phyloP scores from a whole-genome alignment of 2,113 vertebrate species.

The Dasypus novemcinctus region DNA sequence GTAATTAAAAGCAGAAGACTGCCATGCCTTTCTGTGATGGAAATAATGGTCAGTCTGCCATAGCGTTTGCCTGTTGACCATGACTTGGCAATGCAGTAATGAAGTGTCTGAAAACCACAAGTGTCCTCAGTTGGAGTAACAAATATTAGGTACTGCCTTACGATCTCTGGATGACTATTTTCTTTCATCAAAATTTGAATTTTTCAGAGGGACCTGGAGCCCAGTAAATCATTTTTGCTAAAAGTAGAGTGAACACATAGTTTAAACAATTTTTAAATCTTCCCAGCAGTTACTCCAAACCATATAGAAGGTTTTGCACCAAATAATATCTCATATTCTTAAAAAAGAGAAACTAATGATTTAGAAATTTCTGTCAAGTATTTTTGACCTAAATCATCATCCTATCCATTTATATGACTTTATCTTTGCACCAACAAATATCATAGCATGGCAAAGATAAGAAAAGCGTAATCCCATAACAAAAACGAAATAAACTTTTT shows the following conservation, averaged over 20 bases:
- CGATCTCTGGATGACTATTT: background rate
- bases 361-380: constrained; percentile 1
- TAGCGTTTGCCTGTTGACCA: background rate
- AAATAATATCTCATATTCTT: background rate
- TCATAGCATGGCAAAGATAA: constrained; percentile 45
- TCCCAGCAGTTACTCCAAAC: background rate
- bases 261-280: background rate
- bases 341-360: constrained; percentile 51
- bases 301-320: constrained; percentile 17
- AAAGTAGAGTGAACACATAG: background rate
- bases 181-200: background rate
- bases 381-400: constrained; percentile 46
- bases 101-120: background rate
- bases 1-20: background rate
- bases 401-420: constrained; percentile 41
- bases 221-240: background rate
- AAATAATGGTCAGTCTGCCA: background rate
- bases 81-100: background rate
- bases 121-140: background rate
- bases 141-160: background rate
- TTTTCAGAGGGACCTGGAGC: background rate
- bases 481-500: constrained; percentile 23
- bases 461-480: background rate
- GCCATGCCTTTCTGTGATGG: background rate
- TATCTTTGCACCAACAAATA: constrained; percentile 32